A percentile compares a stretch with the other conserved stretches of the same genome.
Evolutionary conservation across 2,113 vertebrate genomes (phyloP).

Genomic region (Gopherus evgoodei): DNA sequence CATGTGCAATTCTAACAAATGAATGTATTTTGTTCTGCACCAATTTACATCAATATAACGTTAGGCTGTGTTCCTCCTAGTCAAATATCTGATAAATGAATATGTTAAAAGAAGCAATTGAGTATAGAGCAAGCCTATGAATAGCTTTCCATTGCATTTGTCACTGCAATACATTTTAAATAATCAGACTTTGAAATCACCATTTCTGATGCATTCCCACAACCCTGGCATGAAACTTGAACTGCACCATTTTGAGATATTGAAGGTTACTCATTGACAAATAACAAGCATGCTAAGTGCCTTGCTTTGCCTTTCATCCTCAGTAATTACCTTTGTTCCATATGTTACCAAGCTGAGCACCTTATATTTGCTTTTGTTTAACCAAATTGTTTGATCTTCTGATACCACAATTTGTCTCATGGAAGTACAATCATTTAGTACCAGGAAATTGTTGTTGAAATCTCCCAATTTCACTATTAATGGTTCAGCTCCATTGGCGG

Average conservation of each 20-base stretch:
- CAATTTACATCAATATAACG: slow-evolving; percentile 44
- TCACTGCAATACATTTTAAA: slow-evolving; percentile 53
- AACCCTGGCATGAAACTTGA: slow-evolving; percentile 16
- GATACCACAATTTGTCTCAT: slow-evolving; percentile 46
- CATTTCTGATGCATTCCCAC: slow-evolving; percentile 23
- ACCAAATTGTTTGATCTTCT: slow-evolving; percentile 31
- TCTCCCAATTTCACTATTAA: background rate
- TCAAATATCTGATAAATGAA: slow-evolving; percentile 72
- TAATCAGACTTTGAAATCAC: slow-evolving; percentile 37
- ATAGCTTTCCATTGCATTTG: slow-evolving; percentile 64
- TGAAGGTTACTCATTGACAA: slow-evolving; percentile 42
- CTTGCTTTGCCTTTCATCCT: slow-evolving; percentile 38
- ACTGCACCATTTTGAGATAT: slow-evolving; percentile 31
- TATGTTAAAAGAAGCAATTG: slow-evolving; percentile 65
- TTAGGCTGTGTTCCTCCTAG: slow-evolving; percentile 37
- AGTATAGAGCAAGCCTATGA: slow-evolving; percentile 59
- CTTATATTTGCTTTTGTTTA: background rate
- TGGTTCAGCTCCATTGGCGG: background rate
- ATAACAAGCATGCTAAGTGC: slow-evolving; percentile 32
- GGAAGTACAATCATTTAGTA: background rate
- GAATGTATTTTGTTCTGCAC: slow-evolving; percentile 47
- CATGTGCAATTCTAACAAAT: slow-evolving; percentile 16
- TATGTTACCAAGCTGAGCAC: slow-evolving; percentile 50
- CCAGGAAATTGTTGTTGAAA: background rate
- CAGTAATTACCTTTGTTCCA: slow-evolving; percentile 67